A percentile compares a stretch with the other conserved stretches of the same genome.
These are phyloP conservation scores for Labia minor DNA, from an alignment of 2,888 invertebrate species.

Conservation along the genomic window DNA sequence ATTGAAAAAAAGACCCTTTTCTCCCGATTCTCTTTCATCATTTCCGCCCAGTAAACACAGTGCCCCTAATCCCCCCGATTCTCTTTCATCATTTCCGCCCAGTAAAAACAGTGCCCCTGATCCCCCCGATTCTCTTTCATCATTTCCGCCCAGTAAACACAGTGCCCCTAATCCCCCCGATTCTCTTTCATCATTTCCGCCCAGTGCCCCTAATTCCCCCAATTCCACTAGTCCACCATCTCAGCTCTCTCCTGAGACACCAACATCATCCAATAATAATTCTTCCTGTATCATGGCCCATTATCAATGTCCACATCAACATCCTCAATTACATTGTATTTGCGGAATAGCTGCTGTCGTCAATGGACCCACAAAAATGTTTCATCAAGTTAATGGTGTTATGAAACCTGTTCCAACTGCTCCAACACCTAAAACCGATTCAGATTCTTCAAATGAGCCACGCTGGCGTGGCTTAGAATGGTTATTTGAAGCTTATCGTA, in stretches of 20 bases:
- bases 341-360: constrained; percentile 16
- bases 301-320: neutral
- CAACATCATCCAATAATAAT: neutral
- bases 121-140: neutral
- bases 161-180: neutral
- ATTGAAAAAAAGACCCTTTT: neutral
- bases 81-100: neutral
- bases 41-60: neutral
- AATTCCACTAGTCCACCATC: neutral
- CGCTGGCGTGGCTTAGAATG: constrained; percentile 38
- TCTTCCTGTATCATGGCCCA: neutral
- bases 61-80: neutral
- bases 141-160: neutral
- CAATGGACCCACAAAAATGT: neutral
- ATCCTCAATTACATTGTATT: neutral
- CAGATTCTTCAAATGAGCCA: constrained; percentile 23
- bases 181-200: neutral
- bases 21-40: neutral
- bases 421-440: constrained; percentile 9
- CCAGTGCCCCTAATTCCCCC: neutral
- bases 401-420: constrained; percentile 16
- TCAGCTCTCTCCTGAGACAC: neutral
- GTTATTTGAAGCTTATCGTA: constrained; percentile 42
- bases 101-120: neutral
- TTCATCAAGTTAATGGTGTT: constrained; percentile 20